Evolutionary conservation across 2,888 invertebrate species (phyloP).

Genomic region (Antheraea assamensis): DNA sequence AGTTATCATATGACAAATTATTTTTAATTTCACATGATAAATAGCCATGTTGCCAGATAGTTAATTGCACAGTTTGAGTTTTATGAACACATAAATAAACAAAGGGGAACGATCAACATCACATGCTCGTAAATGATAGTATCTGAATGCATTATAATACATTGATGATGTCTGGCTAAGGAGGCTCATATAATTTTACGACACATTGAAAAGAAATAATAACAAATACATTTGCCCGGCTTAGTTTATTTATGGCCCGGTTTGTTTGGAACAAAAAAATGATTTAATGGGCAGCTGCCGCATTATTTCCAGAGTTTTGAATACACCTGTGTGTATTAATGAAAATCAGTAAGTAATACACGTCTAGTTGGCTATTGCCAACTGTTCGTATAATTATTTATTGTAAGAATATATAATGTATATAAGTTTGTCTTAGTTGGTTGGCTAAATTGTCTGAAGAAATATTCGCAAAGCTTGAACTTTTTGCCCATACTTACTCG

Average conservation of each 20-base stretch:
- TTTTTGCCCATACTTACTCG: too few relatives aligned
- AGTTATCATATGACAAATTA: too few relatives aligned
- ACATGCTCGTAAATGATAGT: conserved; percentile 32
- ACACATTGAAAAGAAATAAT: conserved; percentile 1
- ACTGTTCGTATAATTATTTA: neutral
- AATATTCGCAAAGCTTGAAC: too few relatives aligned
- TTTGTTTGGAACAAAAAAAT: neutral
- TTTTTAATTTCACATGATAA: too few relatives aligned
- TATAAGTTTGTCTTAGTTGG: too few relatives aligned
- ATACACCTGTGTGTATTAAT: neutral
- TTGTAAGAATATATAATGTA: too few relatives aligned
- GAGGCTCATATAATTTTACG: conserved; percentile 11
- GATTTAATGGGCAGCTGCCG: conserved; percentile 11
- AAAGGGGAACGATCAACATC: conserved; percentile 48
- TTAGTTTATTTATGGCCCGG: conserved; percentile 3
- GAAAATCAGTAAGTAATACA: neutral
- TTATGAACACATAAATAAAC: conserved; percentile 57
- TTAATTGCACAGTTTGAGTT: conserved; percentile 45
- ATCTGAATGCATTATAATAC: conserved; percentile 7
- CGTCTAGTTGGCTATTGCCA: neutral
- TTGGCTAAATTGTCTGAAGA: too few relatives aligned
- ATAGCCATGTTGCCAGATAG: too few relatives aligned
- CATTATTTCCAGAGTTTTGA: neutral
- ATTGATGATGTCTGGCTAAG: neutral
- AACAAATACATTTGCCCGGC: conserved; percentile 6